Conservation (phyloP, 2,888 invertebrate species). For the Orgyia antiqua region DNA sequence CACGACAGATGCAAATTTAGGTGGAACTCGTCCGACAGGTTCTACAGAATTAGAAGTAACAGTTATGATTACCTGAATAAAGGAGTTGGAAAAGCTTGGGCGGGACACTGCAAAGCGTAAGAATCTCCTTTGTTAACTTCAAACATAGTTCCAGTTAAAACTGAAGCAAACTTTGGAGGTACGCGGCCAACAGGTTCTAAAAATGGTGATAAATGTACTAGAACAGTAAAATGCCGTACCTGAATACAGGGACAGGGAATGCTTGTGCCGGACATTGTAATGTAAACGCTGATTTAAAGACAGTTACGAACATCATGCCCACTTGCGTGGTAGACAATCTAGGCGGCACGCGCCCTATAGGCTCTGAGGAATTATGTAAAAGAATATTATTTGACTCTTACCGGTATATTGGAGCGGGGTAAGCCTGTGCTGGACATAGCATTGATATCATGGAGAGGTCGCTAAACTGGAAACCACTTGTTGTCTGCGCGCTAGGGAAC, state of each 20-base stretch:
- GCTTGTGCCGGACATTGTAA: conserved; percentile 87
- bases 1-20: conserved; percentile 81
- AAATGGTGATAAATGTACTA: conserved; percentile 33
- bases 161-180: conserved; percentile 78
- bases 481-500: conserved; percentile 78
- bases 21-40: conserved; percentile 83
- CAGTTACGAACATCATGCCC: conserved; percentile 80
- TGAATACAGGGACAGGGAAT: conserved; percentile 69
- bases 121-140: conserved; percentile 66
- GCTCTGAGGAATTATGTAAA: conserved; percentile 60
- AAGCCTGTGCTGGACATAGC: conserved; percentile 85
- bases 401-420: conserved; percentile 84
- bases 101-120: conserved; percentile 80
- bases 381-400: conserved; percentile 66
- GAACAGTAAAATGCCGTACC: conserved; percentile 47
- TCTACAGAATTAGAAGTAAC: conserved; percentile 60
- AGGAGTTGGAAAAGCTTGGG: conserved; percentile 81
- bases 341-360: conserved; percentile 64
- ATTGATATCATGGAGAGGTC: conserved; percentile 75
- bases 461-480: conserved; percentile 80
- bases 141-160: conserved; percentile 74
- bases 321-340: conserved; percentile 62
- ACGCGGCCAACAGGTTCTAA: conserved; percentile 60
- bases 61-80: conserved; percentile 68
- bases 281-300: conserved; percentile 63